These are phyloP conservation scores for Diorhabda elongata DNA, from an alignment of 1,140 invertebrate species.

Conservation along the genomic window DNA sequence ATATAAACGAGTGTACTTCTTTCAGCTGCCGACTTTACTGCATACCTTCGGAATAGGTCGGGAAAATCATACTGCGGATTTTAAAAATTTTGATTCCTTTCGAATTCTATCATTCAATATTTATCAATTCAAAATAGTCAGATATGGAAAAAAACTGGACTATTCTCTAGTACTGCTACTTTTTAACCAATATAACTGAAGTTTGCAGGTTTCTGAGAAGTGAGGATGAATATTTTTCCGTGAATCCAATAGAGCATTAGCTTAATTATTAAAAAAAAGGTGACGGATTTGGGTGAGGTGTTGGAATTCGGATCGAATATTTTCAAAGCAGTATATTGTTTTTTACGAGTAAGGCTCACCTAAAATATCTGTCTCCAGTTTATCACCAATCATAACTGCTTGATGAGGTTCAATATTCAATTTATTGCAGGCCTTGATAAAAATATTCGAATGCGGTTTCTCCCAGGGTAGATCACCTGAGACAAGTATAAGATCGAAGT, in stretches of 20 bases:
- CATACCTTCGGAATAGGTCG: too few species aligned
- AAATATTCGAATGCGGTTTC: constrained; percentile 76
- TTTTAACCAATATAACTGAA: background rate
- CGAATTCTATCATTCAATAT: too few species aligned
- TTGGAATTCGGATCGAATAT: too few species aligned
- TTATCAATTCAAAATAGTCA: too few species aligned
- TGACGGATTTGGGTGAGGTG: background rate
- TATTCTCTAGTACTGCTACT: background rate
- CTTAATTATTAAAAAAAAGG: background rate
- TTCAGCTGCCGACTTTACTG: too few species aligned
- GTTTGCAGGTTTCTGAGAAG: background rate
- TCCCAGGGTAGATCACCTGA: constrained; percentile 80
- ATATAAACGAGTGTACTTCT: too few species aligned
- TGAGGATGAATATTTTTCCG: background rate
- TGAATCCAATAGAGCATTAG: background rate
- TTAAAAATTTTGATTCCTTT: too few species aligned
- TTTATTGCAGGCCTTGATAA: constrained; percentile 68
- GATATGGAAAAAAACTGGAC: too few species aligned
- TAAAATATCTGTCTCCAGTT: constrained; percentile 78
- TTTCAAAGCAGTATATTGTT: too few species aligned
- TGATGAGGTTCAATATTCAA: constrained; percentile 65
- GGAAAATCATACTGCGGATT: too few species aligned
- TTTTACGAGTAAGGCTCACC: constrained; percentile 47
- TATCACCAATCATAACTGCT: constrained; percentile 84
- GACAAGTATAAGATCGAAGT: constrained; percentile 75